A percentile compares a stretch with the other conserved stretches of the same genome.
These are phyloP conservation scores for Daboia siamensis DNA, from an alignment of 2,113 vertebrate species.

Conservation along the genomic window DNA sequence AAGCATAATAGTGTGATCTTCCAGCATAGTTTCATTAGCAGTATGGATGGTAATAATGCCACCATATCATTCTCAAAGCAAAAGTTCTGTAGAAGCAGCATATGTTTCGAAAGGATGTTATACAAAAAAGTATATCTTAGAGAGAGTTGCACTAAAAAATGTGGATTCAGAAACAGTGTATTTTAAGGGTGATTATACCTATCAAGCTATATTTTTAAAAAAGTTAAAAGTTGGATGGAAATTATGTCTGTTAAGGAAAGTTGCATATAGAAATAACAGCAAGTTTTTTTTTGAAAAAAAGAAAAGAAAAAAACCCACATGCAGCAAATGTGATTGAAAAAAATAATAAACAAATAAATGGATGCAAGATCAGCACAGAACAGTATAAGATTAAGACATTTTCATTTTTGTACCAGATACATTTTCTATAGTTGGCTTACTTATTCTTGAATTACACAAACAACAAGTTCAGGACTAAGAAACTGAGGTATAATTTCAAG, in stretches of 20 bases:
- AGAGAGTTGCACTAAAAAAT: not conserved
- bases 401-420: not conserved
- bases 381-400: not conserved
- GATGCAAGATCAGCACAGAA: not conserved
- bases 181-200: not conserved
- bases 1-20: not conserved
- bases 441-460: not conserved
- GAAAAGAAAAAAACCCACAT: not conserved
- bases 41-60: not conserved
- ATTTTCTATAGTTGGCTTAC: not conserved
- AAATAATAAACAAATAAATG: not conserved
- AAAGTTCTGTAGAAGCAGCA: not conserved
- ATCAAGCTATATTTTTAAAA: not conserved
- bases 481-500: not conserved
- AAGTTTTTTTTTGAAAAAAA: not conserved
- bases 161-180: not conserved
- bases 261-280: not conserved
- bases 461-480: not conserved
- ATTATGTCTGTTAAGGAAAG: not conserved
- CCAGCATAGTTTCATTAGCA: not conserved
- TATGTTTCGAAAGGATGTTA: not conserved
- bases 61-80: not conserved
- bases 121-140: not conserved
- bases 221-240: not conserved
- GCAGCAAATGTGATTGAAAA: not conserved